phyloP scores from a whole-genome alignment of 2,888 invertebrate genomes.

The Zaprionus lineosus region DNA sequence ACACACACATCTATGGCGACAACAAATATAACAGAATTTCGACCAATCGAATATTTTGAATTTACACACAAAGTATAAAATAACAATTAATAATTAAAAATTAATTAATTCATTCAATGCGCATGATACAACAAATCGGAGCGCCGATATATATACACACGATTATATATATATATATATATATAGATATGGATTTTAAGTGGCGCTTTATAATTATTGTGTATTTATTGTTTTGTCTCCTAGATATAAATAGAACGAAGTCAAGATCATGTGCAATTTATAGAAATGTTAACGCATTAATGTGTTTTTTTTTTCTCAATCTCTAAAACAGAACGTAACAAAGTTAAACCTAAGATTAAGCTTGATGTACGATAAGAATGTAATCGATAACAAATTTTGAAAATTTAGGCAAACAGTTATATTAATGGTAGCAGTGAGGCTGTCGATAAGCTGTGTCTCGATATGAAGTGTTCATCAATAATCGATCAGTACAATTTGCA shows the following conservation, averaged over 20 bases:
- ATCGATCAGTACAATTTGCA: too few relatives aligned
- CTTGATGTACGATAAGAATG: conserved; percentile 26
- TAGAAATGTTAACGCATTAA: conserved; percentile 15
- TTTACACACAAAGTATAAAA: conserved; percentile 4
- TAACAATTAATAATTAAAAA: too few relatives aligned
- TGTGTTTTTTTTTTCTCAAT: conserved; percentile 7
- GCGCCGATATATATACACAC: not conserved
- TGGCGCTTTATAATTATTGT: not conserved
- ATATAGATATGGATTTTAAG: not conserved
- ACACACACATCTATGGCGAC: conserved; percentile 3
- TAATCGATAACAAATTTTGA: conserved; percentile 4
- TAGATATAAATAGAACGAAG: conserved; percentile 37
- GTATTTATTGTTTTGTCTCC: conserved; percentile 26
- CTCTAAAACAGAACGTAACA: conserved; percentile 3
- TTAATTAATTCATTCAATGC: too few relatives aligned
- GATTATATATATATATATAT: conserved; percentile 4
- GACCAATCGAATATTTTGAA: conserved; percentile 40
- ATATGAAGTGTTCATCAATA: too few relatives aligned
- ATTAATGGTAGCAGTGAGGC: too few relatives aligned
- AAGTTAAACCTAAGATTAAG: conserved; percentile 37
- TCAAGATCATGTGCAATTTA: conserved; percentile 63
- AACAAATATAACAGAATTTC: conserved; percentile 24
- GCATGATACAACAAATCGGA: too few relatives aligned
- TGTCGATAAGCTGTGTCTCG: too few relatives aligned
- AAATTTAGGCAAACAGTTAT: not conserved